Evolutionary conservation across 2,888 invertebrate species (phyloP).

Genomic region (Cartodere bifasciata): DNA sequence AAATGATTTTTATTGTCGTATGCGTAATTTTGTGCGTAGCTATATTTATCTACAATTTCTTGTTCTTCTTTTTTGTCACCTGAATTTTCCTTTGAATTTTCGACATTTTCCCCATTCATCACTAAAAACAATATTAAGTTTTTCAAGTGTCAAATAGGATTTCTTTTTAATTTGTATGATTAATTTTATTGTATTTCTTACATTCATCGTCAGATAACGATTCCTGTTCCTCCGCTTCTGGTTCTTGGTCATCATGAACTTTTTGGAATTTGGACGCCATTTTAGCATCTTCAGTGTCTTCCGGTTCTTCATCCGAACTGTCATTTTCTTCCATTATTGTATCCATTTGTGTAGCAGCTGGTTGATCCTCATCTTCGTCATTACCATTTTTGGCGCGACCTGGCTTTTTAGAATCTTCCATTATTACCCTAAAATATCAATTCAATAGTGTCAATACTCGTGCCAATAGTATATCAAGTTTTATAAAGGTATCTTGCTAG

Average conservation of each 20-base stretch:
- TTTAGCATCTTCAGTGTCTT: conserved; percentile 42
- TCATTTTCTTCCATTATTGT: conserved; percentile 21
- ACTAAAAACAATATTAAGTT: conserved; percentile 3
- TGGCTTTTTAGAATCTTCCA: conserved; percentile 24
- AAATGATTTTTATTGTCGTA: conserved; percentile 63
- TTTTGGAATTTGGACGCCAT: conserved; percentile 28
- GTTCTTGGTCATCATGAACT: conserved; percentile 38
- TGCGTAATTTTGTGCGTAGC: conserved; percentile 42
- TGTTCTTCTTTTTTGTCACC: conserved; percentile 16
- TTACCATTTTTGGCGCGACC: conserved; percentile 12
- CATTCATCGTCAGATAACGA: conserved; percentile 32
- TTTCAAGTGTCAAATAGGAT: background rate
- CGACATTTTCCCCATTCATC: conserved; percentile 17
- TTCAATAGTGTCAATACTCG: too few relatives aligned
- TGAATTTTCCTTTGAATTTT: conserved; percentile 33
- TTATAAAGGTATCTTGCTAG: too few relatives aligned
- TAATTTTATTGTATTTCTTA: conserved; percentile 4
- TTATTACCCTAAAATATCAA: conserved; percentile 35
- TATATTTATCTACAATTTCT: conserved; percentile 26
- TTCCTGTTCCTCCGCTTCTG: conserved; percentile 36
- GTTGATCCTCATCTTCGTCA: conserved; percentile 29
- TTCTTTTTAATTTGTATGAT: background rate
- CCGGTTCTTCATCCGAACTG: conserved; percentile 57
- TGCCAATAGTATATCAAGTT: too few relatives aligned
- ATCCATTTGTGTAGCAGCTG: conserved; percentile 15